Percentiles rank a stretch among this genome's conserved stretches.
These are phyloP conservation scores for Heliconius cydno DNA, from an alignment of 2,888 invertebrate species.

Conservation along the genomic window DNA sequence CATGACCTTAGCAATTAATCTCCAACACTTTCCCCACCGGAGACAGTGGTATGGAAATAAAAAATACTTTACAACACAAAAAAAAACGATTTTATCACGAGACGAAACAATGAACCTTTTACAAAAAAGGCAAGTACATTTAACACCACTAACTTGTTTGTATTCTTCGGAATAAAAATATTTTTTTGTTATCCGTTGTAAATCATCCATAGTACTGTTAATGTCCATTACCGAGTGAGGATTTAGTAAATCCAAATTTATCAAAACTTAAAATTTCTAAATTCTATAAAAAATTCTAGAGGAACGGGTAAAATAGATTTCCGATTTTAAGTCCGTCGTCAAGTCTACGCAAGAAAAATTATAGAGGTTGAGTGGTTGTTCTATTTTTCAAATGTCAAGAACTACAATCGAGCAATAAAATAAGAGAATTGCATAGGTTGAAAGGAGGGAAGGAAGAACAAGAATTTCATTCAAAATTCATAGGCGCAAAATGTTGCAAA, in stretches of 20 bases:
- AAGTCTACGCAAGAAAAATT: too few species aligned
- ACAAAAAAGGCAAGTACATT: constrained; percentile 41
- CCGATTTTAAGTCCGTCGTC: too few species aligned
- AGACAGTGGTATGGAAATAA: constrained; percentile 29
- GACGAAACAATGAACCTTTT: constrained; percentile 41
- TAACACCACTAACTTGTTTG: constrained; percentile 40
- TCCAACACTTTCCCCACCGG: constrained; percentile 27
- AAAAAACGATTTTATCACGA: constrained; percentile 32
- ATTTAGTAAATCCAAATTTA: too few species aligned
- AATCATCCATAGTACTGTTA: constrained; percentile 37
- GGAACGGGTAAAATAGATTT: too few species aligned
- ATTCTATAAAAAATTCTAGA: too few species aligned
- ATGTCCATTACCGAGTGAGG: neutral
- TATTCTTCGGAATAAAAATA: constrained; percentile 38
- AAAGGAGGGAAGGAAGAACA: too few species aligned
- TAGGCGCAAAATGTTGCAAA: too few species aligned
- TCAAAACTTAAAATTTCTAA: too few species aligned
- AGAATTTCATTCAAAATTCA: too few species aligned
- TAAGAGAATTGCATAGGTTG: too few species aligned
- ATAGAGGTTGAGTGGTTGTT: too few species aligned
- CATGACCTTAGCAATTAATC: constrained; percentile 32
- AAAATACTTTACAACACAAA: constrained; percentile 22
- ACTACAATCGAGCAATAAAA: neutral
- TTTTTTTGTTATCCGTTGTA: constrained; percentile 36
- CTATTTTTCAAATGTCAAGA: constrained; percentile 21